A percentile compares a stretch with the other conserved stretches of the same genome.
Conservation (phyloP, 2,888 invertebrate species). For the Acanthosepion pharaonis region DNA sequence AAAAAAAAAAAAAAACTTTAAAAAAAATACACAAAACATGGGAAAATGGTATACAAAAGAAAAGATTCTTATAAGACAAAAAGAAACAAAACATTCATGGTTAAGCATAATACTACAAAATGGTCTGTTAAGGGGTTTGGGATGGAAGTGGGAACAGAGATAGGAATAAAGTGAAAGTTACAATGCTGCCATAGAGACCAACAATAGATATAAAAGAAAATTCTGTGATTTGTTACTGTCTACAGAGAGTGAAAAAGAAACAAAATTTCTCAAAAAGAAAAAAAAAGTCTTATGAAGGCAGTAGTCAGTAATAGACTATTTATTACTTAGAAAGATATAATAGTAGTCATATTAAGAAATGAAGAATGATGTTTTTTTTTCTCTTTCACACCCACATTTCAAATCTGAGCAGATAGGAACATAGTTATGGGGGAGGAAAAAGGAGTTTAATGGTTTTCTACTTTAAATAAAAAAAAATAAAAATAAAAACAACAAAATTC, state of each 20-base stretch:
- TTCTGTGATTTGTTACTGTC: background rate
- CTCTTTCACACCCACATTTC: background rate
- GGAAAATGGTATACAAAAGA: background rate
- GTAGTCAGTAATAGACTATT: slow-evolving; percentile 16
- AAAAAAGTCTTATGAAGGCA: slow-evolving; percentile 21
- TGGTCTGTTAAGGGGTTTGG: background rate
- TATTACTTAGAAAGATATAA: background rate
- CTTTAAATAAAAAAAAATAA: background rate
- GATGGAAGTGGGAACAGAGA: background rate
- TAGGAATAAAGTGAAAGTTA: background rate
- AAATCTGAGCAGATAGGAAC: background rate
- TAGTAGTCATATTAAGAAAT: background rate
- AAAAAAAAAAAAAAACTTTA: background rate
- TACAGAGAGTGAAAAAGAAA: background rate
- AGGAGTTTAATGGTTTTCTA: background rate
- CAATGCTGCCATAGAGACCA: slow-evolving; percentile 33
- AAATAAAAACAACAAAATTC: background rate
- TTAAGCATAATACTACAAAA: background rate
- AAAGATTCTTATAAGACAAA: background rate
- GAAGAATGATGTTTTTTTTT: background rate
- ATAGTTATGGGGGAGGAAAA: background rate
- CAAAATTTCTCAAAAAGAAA: background rate
- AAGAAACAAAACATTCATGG: background rate
- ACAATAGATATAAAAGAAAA: background rate
- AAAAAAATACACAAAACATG: background rate